phyloP scores from a whole-genome alignment of 2,113 vertebrate species.

The Sula dactylatra region DNA sequence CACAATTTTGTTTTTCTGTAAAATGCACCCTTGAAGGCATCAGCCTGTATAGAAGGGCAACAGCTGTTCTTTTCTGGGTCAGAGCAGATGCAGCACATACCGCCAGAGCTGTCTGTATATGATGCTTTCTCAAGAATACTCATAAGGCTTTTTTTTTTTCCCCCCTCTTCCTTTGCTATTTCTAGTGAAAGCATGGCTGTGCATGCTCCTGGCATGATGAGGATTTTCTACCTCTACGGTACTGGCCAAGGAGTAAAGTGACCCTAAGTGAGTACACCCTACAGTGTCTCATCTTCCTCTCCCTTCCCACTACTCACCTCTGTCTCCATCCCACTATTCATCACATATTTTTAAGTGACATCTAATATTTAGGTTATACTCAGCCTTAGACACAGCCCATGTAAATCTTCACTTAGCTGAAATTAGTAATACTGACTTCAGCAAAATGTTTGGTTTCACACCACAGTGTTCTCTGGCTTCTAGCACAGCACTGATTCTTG shows the following conservation, averaged over 20 bases:
- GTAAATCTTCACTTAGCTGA: neutral
- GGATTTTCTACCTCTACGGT: neutral
- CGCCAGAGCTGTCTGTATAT: neutral
- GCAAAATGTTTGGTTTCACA: neutral
- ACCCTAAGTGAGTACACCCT: neutral
- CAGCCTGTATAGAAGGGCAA: neutral
- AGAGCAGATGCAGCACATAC: neutral
- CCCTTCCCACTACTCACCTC: neutral
- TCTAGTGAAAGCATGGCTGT: neutral
- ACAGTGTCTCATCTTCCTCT: neutral
- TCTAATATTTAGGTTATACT: neutral
- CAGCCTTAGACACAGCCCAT: neutral
- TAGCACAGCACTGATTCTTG: neutral
- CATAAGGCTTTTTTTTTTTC: neutral
- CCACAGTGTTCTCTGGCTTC: neutral
- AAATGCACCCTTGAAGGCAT: neutral
- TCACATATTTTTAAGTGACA: neutral
- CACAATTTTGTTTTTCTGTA: neutral
- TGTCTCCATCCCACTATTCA: neutral
- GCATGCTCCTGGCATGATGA: neutral
- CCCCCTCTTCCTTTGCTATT: neutral
- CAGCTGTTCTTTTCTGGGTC: neutral
- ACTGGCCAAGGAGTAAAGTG: neutral
- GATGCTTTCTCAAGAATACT: neutral
- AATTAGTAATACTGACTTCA: neutral